These are phyloP conservation scores for Anolis carolinensis DNA, from an alignment of 2,113 vertebrate genomes.

Conservation along the genomic window DNA sequence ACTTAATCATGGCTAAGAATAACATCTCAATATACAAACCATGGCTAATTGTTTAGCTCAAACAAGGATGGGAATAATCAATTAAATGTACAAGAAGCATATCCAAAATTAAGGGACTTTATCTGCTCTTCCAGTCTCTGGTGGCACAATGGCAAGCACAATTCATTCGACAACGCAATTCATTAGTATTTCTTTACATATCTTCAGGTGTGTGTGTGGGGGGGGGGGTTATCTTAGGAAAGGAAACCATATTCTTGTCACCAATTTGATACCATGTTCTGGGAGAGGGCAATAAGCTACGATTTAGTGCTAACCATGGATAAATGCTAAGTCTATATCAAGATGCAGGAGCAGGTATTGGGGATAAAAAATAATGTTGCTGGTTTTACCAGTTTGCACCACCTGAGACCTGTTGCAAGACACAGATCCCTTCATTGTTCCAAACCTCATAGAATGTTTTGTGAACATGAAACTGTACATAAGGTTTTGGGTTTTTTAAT, in stretches of 20 bases:
- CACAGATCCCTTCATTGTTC: no score
- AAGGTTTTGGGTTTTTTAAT: no score
- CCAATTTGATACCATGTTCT: not conserved
- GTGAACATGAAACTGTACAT: no score
- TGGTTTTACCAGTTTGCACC: no score
- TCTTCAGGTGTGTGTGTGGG: not conserved
- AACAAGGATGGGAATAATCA: not conserved
- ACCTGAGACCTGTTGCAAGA: no score
- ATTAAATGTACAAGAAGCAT: not conserved
- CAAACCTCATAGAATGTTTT: no score
- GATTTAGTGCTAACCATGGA: not conserved
- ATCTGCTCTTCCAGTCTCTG: no score
- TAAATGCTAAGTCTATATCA: not conserved
- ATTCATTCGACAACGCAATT: no score
- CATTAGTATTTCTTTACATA: not conserved
- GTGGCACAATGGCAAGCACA: no score
- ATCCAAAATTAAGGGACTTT: not conserved
- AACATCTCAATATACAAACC: not conserved
- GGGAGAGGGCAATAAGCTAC: not conserved
- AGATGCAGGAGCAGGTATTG: not conserved
- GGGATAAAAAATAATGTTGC: no score
- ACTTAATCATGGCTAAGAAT: not conserved
- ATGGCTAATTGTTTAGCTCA: not conserved
- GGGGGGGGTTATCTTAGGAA: not conserved
- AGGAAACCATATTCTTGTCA: not conserved